Evolutionary conservation across 2,113 vertebrate genomes (phyloP).

Genomic region (Phalacrocorax brasilianus): DNA sequence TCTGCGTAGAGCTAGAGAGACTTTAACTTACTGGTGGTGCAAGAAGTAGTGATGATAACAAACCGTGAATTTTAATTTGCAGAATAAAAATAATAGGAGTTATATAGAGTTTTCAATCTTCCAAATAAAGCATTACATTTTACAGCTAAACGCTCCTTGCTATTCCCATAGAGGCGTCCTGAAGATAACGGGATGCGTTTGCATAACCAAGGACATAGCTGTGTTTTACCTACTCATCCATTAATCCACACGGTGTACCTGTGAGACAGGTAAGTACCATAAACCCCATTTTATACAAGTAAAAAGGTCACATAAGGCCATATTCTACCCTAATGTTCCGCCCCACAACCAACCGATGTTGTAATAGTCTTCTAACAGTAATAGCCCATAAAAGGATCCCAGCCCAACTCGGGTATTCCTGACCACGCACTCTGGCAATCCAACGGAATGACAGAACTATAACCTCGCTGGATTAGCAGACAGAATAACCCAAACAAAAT

Average conservation of each 20-base stretch:
- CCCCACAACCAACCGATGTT: not conserved
- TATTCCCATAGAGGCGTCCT: not conserved
- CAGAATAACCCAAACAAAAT: conserved; percentile 85
- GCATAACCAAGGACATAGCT: not conserved
- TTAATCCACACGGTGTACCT: not conserved
- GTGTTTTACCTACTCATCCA: not conserved
- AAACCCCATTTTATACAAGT: not conserved
- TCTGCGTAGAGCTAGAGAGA: not conserved
- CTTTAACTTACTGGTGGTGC: not conserved
- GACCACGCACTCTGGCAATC: conserved; percentile 59
- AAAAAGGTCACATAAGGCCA: not conserved
- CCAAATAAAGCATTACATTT: not conserved
- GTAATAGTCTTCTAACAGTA: not conserved
- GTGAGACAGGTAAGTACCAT: not conserved
- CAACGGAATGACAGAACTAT: conserved; percentile 68
- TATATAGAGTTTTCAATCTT: not conserved
- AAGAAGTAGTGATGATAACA: not conserved
- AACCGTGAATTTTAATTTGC: not conserved
- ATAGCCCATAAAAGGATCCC: conserved; percentile 62
- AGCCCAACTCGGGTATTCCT: not conserved
- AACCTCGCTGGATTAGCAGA: conserved; percentile 58
- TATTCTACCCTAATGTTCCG: not conserved
- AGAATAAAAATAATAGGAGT: not conserved
- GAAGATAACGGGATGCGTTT: not conserved
- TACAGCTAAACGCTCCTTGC: not conserved